Evolutionary conservation across 1,140 invertebrate species (phyloP).

Genomic region (Neodiprion fabricii): DNA sequence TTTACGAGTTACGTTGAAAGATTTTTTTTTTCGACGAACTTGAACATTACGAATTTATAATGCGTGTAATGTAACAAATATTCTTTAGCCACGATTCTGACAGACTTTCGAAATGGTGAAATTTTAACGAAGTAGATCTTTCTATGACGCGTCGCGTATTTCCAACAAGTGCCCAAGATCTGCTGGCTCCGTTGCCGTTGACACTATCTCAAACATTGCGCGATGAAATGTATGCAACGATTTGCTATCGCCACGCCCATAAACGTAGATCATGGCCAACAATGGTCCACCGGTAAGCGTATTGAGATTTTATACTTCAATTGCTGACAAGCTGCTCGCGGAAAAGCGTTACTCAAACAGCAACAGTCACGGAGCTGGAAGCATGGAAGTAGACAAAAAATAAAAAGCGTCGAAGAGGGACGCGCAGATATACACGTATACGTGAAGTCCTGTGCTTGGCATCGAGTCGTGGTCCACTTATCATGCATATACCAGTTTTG

Average conservation of each 20-base stretch:
- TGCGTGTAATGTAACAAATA: too few species aligned
- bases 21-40: too few species aligned
- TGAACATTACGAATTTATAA: too few species aligned
- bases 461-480: background rate
- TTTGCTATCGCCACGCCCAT: conserved; percentile 31
- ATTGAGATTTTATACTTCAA: conserved; percentile 51
- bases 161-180: too few species aligned
- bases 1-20: too few species aligned
- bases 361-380: background rate
- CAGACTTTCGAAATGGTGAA: too few species aligned
- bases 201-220: too few species aligned
- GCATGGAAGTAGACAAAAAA: background rate
- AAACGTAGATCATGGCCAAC: conserved; percentile 50
- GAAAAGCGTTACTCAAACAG: conserved; percentile 43
- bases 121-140: too few species aligned
- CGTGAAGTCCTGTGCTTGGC: background rate
- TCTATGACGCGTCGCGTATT: too few species aligned
- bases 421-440: background rate
- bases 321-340: conserved; percentile 38
- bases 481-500: background rate
- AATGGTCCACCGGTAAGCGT: conserved; percentile 48
- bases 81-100: too few species aligned
- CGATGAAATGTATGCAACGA: background rate
- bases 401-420: background rate
- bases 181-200: too few species aligned